Evolutionary conservation across 2,113 vertebrate species (phyloP), one percentile per base, ranked within the genome.

Genomic region (Gadus macrocephalus): DNA sequence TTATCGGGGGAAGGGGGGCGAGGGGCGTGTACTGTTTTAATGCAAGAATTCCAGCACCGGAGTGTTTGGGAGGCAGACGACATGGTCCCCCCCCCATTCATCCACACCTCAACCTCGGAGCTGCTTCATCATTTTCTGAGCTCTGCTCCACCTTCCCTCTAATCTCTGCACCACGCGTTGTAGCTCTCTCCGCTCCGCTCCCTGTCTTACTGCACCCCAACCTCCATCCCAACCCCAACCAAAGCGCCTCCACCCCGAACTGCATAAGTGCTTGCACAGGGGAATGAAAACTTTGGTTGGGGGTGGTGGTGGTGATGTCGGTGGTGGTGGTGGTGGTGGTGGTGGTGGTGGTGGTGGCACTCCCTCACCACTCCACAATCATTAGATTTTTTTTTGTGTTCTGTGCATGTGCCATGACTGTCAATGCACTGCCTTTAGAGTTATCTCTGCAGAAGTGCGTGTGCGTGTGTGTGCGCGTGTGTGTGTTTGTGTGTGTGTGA

Each of bases 111-210:
- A 68, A 66, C 74, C 72, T 76, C 31, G 62, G 53, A 68, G 68
- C 53, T n/a, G 68, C 53, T n/a, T 68, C 67, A 74, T 79, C 79
- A 77, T 79, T 80, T 62, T 81, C 80, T 35, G 31, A 35, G 31
- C 31, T 35, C 31, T 35, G 31, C 31, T 35, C 31, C 31, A 35
- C 31, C 64, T 78, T 60, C 53, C 76, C 65, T 31, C 53, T 77
- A 77, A 82, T 85, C 81, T 79, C 82, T 80, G 79, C 77, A 75
- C 76, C 70, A 77, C 68, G 64, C 62, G 31, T 4, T 75, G 78
- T 80, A 60, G 58, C 72, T 76, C 65, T 35, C 31, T 35, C 31
- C 31, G 31, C 31, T 35, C 31, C 31, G 4, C 31, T 35, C 31
- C 31, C 6, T 35, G 31, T 35, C 31, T 6, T 35, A 35, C 4